A percentile compares a stretch with the other conserved stretches of the same genome.
phyloP scores from a whole-genome alignment of 2,797 vertebrate species.

The Sebastes oblongus region DNA sequence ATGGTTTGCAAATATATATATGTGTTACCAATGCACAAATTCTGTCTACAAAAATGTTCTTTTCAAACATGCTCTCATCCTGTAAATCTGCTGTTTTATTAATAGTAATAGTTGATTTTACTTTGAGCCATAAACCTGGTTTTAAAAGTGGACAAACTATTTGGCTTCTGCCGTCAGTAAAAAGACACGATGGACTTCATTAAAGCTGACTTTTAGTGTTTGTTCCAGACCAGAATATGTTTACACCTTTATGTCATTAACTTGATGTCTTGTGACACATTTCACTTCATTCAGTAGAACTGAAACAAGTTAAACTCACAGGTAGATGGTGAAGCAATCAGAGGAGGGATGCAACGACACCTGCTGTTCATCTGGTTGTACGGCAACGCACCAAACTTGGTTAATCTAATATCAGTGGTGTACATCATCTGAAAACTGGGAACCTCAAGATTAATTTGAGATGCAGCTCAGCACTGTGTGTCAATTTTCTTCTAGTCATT shows the following conservation, averaged over 20 bases:
- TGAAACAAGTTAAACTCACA: neutral
- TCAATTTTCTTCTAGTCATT: no score
- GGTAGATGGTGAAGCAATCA: neutral
- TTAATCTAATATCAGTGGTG: neutral
- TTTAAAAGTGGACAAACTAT: neutral
- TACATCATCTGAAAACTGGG: no score
- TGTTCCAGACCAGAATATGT: neutral
- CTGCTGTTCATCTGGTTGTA: neutral
- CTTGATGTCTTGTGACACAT: neutral
- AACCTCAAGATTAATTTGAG: no score
- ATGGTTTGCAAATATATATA: no score
- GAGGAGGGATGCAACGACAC: neutral
- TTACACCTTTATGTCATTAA: neutral
- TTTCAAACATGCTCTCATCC: no score
- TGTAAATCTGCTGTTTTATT: no score
- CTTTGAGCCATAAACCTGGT: neutral
- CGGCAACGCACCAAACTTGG: neutral
- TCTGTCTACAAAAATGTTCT: no score
- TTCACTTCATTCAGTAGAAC: neutral
- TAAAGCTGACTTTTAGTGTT: neutral
- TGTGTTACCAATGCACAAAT: no score
- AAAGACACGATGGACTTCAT: neutral
- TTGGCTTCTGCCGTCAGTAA: neutral
- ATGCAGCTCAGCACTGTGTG: no score
- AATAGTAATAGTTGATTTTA: no score